A percentile compares a stretch with the other conserved stretches of the same genome.
Conservation (phyloP, 92 coral and sea anemone genomes). For the Epizoanthus ramosus region DNA sequence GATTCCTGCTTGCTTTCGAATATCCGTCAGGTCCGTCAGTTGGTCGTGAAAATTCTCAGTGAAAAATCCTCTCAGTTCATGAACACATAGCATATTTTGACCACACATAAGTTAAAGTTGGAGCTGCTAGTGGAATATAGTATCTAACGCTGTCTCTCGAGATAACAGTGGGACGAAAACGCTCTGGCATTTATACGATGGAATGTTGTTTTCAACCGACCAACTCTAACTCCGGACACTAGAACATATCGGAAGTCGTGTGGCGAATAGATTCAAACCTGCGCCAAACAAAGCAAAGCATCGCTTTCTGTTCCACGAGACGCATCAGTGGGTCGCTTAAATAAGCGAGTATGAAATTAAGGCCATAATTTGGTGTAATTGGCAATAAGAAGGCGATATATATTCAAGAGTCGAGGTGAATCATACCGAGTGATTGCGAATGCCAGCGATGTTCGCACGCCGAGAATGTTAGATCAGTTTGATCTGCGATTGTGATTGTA, state of each 20-base stretch:
- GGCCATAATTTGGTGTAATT: slow-evolving; percentile 4
- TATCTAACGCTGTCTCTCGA: slow-evolving; percentile 1
- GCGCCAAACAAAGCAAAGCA: slow-evolving; percentile 33
- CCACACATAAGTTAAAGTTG: neutral
- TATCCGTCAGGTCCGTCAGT: slow-evolving; percentile 3
- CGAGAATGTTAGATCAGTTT: slow-evolving; percentile 10
- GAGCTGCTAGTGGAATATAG: slow-evolving; percentile 6
- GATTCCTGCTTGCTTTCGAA: slow-evolving; percentile 19
- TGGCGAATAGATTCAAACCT: slow-evolving; percentile 27
- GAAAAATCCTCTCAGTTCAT: slow-evolving; percentile 5
- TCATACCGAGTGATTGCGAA: neutral
- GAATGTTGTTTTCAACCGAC: slow-evolving; percentile 35
- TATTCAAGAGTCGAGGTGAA: slow-evolving; percentile 8
- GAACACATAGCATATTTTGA: slow-evolving; percentile 11
- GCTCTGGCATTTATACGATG: slow-evolving; percentile 19
- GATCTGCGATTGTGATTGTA: slow-evolving; percentile 33
- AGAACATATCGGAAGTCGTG: slow-evolving; percentile 42
- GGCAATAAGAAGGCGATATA: slow-evolving; percentile 33
- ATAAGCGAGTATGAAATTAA: slow-evolving; percentile 28
- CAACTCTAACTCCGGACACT: slow-evolving; percentile 48
- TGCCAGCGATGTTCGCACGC: slow-evolving; percentile 15
- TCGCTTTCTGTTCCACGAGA: slow-evolving; percentile 35
- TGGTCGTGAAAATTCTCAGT: neutral
- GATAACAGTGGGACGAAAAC: slow-evolving; percentile 36
- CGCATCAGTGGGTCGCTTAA: slow-evolving; percentile 13